Evolutionary conservation across 1,140 invertebrate species (phyloP).

Genomic region (Mycetomoellerius zeteki): DNA sequence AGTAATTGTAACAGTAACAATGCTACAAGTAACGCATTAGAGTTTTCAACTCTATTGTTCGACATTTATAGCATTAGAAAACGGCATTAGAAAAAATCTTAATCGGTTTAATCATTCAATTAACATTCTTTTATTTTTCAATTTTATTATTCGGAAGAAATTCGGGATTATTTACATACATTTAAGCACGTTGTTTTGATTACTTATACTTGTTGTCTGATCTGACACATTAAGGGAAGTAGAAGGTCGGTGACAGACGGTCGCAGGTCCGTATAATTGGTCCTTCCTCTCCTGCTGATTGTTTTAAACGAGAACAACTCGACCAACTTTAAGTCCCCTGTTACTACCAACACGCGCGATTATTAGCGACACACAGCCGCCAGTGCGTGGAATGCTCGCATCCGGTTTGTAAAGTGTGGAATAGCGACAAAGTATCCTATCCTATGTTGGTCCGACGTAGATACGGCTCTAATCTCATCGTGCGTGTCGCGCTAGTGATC

Average conservation of each 20-base stretch:
- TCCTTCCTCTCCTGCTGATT: conserved; percentile 85
- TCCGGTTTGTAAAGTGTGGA: conserved; percentile 76
- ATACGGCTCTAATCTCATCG: conserved; percentile 71
- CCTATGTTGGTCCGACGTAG: conserved; percentile 59
- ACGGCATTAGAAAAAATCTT: too few relatives aligned
- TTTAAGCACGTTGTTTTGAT: conserved; percentile 9
- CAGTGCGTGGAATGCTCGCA: conserved; percentile 81
- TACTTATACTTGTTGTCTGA: conserved; percentile 62
- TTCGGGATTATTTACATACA: conserved; percentile 19
- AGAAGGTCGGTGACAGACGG: conserved; percentile 76
- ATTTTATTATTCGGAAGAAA: background rate
- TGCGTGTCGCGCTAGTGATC: conserved; percentile 55
- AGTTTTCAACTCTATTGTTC: background rate
- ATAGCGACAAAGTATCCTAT: conserved; percentile 72
- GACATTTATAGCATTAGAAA: background rate
- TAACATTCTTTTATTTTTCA: background rate
- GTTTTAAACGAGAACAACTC: conserved; percentile 86
- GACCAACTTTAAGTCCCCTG: conserved; percentile 79
- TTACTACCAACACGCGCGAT: conserved; percentile 81
- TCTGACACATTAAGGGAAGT: conserved; percentile 63
- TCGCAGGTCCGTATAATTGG: conserved; percentile 82
- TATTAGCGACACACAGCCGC: conserved; percentile 79
- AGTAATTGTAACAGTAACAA: too few relatives aligned
- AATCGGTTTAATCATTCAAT: background rate
- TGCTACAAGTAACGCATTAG: too few relatives aligned